Evolutionary conservation across 2,113 vertebrate genomes (phyloP).

Genomic region (Entomyzon cyanotis): DNA sequence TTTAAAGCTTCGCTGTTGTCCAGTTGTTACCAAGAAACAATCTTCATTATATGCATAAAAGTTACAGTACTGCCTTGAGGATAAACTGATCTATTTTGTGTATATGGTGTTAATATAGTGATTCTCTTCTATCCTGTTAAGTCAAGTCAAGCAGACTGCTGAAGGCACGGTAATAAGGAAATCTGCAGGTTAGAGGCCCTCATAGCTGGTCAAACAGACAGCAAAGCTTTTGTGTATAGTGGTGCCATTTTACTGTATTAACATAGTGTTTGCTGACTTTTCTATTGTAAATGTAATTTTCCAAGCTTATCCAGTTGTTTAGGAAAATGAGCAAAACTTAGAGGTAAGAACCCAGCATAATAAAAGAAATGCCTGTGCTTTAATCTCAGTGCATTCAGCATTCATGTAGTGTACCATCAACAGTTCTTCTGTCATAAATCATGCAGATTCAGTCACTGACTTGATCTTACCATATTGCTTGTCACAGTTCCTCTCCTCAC

Average conservation of each 20-base stretch:
- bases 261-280: background rate
- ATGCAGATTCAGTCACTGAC: background rate
- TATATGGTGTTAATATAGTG: background rate
- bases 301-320: background rate
- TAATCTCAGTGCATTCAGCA: background rate
- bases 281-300: background rate
- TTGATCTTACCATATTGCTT: background rate
- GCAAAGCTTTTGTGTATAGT: background rate
- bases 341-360: background rate
- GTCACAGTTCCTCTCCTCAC: background rate
- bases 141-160: background rate
- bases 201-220: background rate
- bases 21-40: background rate
- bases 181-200: background rate
- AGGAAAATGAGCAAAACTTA: background rate
- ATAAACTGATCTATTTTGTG: background rate
- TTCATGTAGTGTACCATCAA: background rate
- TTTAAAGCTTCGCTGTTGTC: background rate
- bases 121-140: constrained; percentile 1
- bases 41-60: background rate
- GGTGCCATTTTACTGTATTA: background rate
- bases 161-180: background rate
- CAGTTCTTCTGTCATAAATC: background rate
- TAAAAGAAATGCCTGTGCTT: background rate
- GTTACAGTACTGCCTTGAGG: background rate